Conservation (phyloP, 2,797 vertebrate genomes). For the Epinephelus malabaricus region DNA sequence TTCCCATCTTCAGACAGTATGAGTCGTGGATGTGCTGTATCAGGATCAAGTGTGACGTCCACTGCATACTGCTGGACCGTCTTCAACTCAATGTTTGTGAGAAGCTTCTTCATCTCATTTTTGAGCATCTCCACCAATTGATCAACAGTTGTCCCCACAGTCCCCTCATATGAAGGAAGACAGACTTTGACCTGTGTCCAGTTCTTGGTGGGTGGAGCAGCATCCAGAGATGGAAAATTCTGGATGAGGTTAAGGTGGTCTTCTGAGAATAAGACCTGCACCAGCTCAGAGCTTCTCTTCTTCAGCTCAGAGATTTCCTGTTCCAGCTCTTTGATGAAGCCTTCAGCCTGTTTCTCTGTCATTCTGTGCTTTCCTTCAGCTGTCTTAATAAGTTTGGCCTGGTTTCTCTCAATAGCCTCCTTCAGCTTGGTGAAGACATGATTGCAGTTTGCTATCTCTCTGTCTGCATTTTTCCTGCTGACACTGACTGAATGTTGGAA, state of each 20-base stretch:
- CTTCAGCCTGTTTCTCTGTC: background rate
- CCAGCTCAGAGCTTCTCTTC: background rate
- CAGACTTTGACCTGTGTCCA: background rate
- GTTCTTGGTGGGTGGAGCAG: background rate
- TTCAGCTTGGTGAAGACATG: background rate
- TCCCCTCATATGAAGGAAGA: background rate
- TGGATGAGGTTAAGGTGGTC: background rate
- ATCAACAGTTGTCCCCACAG: background rate
- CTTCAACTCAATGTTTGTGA: background rate
- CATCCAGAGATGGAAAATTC: background rate
- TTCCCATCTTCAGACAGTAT: background rate
- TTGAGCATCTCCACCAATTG: background rate
- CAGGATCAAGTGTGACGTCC: background rate
- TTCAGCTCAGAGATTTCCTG: constrained; percentile 13
- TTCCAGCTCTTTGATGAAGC: constrained; percentile 2
- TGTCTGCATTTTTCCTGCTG: background rate
- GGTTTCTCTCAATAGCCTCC: background rate
- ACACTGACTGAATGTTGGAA: background rate
- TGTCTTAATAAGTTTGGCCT: background rate
- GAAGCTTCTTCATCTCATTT: background rate
- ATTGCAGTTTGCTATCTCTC: background rate
- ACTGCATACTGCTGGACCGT: background rate
- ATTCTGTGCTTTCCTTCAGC: background rate
- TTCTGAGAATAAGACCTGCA: background rate
- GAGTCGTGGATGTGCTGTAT: background rate